Conservation (phyloP, 2,888 invertebrate genomes). For the Rotaria socialis region DNA sequence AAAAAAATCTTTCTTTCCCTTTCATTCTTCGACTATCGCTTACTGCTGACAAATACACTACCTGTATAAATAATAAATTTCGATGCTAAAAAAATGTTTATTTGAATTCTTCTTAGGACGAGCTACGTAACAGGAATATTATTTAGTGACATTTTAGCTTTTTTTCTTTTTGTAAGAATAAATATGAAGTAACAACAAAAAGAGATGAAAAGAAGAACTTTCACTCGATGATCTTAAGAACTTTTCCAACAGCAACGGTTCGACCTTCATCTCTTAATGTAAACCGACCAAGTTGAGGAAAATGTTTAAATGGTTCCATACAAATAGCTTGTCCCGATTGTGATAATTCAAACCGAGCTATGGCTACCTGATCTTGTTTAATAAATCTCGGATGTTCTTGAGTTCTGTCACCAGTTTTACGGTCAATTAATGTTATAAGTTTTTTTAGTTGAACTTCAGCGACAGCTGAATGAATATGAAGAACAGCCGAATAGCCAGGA, state of each 20-base stretch:
- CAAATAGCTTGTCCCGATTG: slow-evolving; percentile 70
- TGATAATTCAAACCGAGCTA: slow-evolving; percentile 90
- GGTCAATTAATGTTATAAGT: slow-evolving; percentile 94
- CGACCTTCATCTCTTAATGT: slow-evolving; percentile 97
- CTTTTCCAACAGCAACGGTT: slow-evolving; percentile 98
- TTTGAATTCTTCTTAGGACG: too few relatives aligned
- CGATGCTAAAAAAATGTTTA: too few relatives aligned
- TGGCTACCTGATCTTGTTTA: slow-evolving; percentile 98
- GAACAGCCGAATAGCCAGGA: slow-evolving; percentile 95
- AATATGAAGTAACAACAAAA: background rate
- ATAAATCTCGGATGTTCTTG: slow-evolving; percentile 67
- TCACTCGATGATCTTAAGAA: slow-evolving; percentile 86
- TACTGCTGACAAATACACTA: too few relatives aligned
- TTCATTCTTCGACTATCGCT: too few relatives aligned
- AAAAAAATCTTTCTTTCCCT: too few relatives aligned
- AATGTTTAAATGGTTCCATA: slow-evolving; percentile 94
- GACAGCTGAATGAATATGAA: slow-evolving; percentile 97
- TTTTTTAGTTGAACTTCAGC: slow-evolving; percentile 97
- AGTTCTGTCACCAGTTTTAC: slow-evolving; percentile 79
- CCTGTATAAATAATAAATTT: too few relatives aligned
- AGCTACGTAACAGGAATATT: background rate
- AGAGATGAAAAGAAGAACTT: background rate
- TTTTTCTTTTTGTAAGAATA: background rate
- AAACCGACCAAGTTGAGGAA: slow-evolving; percentile 98
- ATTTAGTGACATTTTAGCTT: background rate